Conservation (phyloP, 2,888 invertebrate genomes). For the Spodoptera picta region DNA sequence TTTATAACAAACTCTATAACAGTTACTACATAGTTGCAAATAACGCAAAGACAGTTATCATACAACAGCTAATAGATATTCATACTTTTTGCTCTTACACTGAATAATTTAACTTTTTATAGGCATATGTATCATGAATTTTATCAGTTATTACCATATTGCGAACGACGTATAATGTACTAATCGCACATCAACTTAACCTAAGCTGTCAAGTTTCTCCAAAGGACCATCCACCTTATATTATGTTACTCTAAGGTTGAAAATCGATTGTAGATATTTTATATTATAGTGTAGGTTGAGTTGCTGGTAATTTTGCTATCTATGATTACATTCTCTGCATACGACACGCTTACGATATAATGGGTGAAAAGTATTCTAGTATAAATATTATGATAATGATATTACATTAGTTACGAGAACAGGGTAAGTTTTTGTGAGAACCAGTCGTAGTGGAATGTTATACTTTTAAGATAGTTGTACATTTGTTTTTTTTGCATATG, state of each 20-base stretch:
- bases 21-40: constrained; percentile 33
- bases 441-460: no score
- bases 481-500: no score
- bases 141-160: constrained; percentile 44
- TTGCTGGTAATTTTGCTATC: constrained; percentile 26
- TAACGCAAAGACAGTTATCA: constrained; percentile 40
- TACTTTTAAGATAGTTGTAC: no score
- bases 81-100: constrained; percentile 43
- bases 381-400: constrained; percentile 24
- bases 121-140: constrained; percentile 39
- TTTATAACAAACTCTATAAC: constrained; percentile 19
- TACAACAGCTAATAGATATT: constrained; percentile 35
- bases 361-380: constrained; percentile 31
- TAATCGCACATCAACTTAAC: neutral
- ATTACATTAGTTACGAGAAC: neutral
- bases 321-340: constrained; percentile 31
- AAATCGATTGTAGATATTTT: no score
- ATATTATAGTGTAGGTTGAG: no score
- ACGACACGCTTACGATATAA: constrained; percentile 34
- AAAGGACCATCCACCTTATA: no score
- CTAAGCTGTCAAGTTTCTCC: no score
- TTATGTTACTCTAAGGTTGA: no score
- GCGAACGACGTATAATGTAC: constrained; percentile 26
- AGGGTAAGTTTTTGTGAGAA: no score
- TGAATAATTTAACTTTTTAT: constrained; percentile 47